phyloP scores from a whole-genome alignment of 2,113 vertebrate genomes.

The Pandion haliaetus region DNA sequence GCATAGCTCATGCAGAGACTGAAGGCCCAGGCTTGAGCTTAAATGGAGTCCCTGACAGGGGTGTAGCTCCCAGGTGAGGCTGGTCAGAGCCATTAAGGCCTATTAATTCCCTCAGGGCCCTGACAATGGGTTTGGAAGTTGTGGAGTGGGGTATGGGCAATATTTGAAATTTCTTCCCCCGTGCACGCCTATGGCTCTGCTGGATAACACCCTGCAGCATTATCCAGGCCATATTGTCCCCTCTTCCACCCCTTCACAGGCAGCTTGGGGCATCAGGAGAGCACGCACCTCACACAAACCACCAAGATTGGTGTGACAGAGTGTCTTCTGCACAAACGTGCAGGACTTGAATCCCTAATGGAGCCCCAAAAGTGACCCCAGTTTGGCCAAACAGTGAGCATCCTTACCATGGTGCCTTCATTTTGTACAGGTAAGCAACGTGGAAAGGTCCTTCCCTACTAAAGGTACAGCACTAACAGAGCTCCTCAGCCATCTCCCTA shows the following conservation, averaged over 20 bases:
- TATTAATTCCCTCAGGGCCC: background rate
- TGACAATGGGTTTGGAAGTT: background rate
- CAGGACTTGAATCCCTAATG: background rate
- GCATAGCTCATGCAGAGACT: background rate
- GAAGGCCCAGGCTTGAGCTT: background rate
- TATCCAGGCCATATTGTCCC: accelerated
- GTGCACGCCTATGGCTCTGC: background rate
- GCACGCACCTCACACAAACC: background rate
- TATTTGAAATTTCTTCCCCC: background rate
- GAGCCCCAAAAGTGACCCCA: background rate
- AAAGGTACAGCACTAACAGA: background rate
- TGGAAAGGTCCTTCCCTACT: background rate
- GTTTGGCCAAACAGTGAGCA: background rate
- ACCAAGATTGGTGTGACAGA: background rate
- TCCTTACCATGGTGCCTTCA: background rate
- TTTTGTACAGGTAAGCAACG: background rate
- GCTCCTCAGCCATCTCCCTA: background rate
- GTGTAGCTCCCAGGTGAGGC: background rate
- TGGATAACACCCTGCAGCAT: background rate
- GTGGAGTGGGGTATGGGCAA: background rate
- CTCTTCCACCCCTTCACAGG: background rate
- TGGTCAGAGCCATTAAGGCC: background rate
- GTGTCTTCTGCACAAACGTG: background rate
- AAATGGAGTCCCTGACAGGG: background rate
- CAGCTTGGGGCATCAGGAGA: background rate